phyloP scores from a whole-genome alignment of 2,888 invertebrate species.

The Drosophila paramelanica region DNA sequence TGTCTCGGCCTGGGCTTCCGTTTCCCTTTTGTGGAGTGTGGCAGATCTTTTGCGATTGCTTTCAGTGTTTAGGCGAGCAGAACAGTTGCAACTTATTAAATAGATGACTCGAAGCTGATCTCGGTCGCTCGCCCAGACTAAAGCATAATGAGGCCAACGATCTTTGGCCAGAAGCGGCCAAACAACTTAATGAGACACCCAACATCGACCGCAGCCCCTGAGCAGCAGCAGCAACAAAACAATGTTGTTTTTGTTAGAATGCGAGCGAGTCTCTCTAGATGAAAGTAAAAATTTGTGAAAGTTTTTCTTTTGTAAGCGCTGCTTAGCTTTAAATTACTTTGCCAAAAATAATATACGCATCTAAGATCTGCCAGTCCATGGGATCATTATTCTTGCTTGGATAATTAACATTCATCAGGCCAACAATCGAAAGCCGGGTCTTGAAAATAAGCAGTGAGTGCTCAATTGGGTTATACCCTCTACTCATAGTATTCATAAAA shows the following conservation, averaged over 20 bases:
- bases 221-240: slow-evolving; percentile 3
- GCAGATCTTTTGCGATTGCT: slow-evolving; percentile 30
- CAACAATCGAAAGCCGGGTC: slow-evolving; percentile 36
- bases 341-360: slow-evolving; percentile 58
- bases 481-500: not conserved
- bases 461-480: not conserved
- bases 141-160: slow-evolving; percentile 72
- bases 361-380: slow-evolving; percentile 30
- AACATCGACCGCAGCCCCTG: slow-evolving; percentile 13
- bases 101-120: slow-evolving; percentile 42
- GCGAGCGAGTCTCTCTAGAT: slow-evolving; percentile 64
- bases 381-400: slow-evolving; percentile 47
- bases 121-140: slow-evolving; percentile 17
- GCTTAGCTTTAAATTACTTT: slow-evolving; percentile 53
- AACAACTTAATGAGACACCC: slow-evolving; percentile 70
- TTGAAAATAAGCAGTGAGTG: slow-evolving; percentile 6
- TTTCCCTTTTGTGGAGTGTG: slow-evolving; percentile 62
- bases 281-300: slow-evolving; percentile 78
- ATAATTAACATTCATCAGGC: slow-evolving; percentile 53
- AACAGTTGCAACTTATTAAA: slow-evolving; percentile 71
- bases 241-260: slow-evolving; percentile 65
- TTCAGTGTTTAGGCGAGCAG: slow-evolving; percentile 68
- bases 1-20: slow-evolving; percentile 61
- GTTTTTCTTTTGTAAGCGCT: slow-evolving; percentile 47
- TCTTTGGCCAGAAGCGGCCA: slow-evolving; percentile 69